Percentiles rank a stretch among this genome's conserved stretches.
phyloP scores from a whole-genome alignment of 2,888 invertebrate genomes.

The Leptopilina drosophilae region DNA sequence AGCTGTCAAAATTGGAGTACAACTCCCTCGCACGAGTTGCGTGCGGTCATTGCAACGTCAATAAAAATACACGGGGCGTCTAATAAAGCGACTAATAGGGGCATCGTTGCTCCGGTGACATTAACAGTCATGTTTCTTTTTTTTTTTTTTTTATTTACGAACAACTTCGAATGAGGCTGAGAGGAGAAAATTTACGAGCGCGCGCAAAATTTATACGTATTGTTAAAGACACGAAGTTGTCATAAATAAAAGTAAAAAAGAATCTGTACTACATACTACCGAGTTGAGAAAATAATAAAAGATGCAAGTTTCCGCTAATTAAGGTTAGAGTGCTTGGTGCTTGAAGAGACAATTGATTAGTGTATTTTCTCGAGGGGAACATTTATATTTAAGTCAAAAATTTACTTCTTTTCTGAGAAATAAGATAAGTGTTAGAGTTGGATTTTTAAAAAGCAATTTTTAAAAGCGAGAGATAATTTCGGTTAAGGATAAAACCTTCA shows the following conservation, averaged over 20 bases:
- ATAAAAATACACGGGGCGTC: slow-evolving; percentile 56
- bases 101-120: slow-evolving; percentile 47
- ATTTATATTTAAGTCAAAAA: not conserved
- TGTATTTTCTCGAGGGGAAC: not conserved
- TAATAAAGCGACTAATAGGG: slow-evolving; percentile 65
- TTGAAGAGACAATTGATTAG: slow-evolving; percentile 4
- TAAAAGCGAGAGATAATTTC: no score
- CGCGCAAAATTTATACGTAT: not conserved
- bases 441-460: not conserved
- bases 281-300: slow-evolving; percentile 7
- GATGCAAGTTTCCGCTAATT: no score
- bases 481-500: no score
- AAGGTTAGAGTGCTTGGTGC: no score
- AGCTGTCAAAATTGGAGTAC: slow-evolving; percentile 53
- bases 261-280: not conserved
- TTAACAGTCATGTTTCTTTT: slow-evolving; percentile 1
- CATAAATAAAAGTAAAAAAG: not conserved
- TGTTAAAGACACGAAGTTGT: slow-evolving; percentile 24
- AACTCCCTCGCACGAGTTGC: slow-evolving; percentile 53
- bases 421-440: no score
- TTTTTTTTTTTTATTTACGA: slow-evolving; percentile 14
- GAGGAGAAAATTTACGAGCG: slow-evolving; percentile 19
- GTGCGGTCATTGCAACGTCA: slow-evolving; percentile 48
- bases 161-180: slow-evolving; percentile 26
- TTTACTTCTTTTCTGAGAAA: no score